Percentiles rank a stretch among this genome's conserved stretches.
Conservation (phyloP, 2,797 vertebrate species). For the Phrynocephalus forsythii region DNA sequence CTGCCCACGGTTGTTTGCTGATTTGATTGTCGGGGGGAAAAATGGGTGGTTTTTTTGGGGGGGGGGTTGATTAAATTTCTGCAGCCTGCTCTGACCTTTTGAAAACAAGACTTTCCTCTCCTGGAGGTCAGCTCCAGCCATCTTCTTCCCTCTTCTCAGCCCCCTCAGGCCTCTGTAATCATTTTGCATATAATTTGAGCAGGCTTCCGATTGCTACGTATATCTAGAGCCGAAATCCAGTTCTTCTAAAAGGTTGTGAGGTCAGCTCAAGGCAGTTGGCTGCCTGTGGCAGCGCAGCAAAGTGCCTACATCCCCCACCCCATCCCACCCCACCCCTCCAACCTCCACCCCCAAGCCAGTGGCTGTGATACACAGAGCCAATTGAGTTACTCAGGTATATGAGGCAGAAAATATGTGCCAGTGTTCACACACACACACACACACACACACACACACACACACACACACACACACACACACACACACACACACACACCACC, state of each 20-base stretch:
- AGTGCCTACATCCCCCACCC: too few relatives aligned
- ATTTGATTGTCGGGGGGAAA: background rate
- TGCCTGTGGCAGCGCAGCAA: background rate
- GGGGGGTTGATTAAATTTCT: background rate
- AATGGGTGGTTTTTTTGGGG: too few relatives aligned
- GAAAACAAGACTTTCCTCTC: background rate
- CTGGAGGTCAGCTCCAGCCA: background rate
- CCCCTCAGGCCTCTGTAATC: background rate
- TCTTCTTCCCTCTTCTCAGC: background rate
- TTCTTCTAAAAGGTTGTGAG: background rate
- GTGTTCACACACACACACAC: too few relatives aligned
- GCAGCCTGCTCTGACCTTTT: background rate
- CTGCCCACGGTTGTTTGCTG: constrained; percentile 14
- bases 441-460: too few relatives aligned
- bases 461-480: background rate
- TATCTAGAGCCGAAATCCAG: background rate
- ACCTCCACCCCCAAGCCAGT: background rate
- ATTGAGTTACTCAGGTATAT: background rate
- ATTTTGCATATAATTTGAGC: background rate
- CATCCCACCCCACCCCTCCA: background rate
- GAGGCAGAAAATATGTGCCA: background rate
- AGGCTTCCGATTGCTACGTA: background rate
- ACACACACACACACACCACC: too few relatives aligned
- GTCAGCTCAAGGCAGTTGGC: background rate
- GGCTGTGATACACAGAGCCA: background rate